Base-by-base conservation (phyloP, 2,888 invertebrate genomes). In the Dasypogon diadema region DNA sequence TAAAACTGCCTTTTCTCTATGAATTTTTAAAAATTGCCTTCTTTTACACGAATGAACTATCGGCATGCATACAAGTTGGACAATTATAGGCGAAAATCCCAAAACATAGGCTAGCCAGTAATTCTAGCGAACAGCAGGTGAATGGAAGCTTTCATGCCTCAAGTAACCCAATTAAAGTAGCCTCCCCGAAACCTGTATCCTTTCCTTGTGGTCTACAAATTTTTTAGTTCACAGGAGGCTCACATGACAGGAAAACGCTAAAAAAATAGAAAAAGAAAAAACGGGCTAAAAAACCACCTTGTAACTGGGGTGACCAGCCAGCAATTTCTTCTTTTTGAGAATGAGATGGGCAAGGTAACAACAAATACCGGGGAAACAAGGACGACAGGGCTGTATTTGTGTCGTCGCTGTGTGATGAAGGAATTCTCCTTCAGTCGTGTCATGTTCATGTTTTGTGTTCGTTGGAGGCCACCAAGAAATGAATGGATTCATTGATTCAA, bases 401-500 rank as follows among this genome's bases (percentile, higher is more conserved):
- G 24, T 58, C n/a, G 46, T 58, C 30, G 34, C 48, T 48, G 55
- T 46, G 22, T 21, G 30, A 54, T 34, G 16, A 21, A 22, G 46
- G 42, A 65, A 24, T 14, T 48, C 46, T 68, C 65, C 65, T 48
- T 68, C 48, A 34, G 21, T 34, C 51, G 42, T 74, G 46, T 24
- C 74, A 63, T 74, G 34, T 60, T 74, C 55, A 58, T 55, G 37
- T 65, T 76, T 60, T 22, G 60, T 73, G 54, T 77, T 65, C 60
- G 51, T 75, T 77, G 75, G 76, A 79, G 77, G 76, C 74, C 77
- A 55, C 74, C 60, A 65, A 75, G 70, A 55, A 75, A 78, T 79
- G 79, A 79, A 79, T 79, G 79, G 77, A 74, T 78, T 79, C 79
- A 79, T 79, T 79, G 79, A 79, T 79, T 78, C 79, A 79, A 78